These are phyloP conservation scores for Lucifuga dentata DNA, from an alignment of 2,113 vertebrate genomes.

Conservation along the genomic window DNA sequence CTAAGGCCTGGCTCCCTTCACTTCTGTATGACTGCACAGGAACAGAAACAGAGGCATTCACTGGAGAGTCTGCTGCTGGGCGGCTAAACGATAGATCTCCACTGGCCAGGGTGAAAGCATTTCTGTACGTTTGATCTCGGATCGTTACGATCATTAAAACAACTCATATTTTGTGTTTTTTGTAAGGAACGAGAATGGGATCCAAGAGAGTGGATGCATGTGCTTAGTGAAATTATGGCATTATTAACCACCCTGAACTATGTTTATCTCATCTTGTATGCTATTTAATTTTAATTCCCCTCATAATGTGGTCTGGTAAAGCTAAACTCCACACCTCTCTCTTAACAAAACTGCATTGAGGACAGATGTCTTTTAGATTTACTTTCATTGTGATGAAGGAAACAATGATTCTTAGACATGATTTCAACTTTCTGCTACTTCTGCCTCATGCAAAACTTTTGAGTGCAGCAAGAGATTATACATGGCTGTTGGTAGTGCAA, in stretches of 20 bases:
- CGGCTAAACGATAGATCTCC: slow-evolving; percentile 57
- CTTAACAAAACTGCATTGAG: neutral
- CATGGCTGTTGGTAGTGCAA: neutral
- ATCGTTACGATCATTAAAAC: slow-evolving; percentile 3
- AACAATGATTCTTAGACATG: neutral
- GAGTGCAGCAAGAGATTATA: too few relatives aligned
- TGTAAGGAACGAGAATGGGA: too few relatives aligned
- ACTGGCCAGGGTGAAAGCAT: slow-evolving; percentile 15
- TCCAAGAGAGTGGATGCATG: too few relatives aligned
- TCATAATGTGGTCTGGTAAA: too few relatives aligned
- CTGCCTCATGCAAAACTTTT: too few relatives aligned
- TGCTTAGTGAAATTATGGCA: too few relatives aligned
- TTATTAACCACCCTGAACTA: neutral
- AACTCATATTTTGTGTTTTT: neutral
- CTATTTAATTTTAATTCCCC: neutral
- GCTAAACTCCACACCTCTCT: neutral
- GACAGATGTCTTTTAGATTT: neutral
- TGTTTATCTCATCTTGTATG: neutral
- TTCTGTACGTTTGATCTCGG: slow-evolving; percentile 38
- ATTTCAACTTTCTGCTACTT: neutral
- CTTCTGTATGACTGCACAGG: slow-evolving; percentile 79
- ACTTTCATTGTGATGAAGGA: too few relatives aligned
- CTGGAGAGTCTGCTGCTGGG: slow-evolving; percentile 49
- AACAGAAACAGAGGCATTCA: slow-evolving; percentile 77
- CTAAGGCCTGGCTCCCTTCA: slow-evolving; percentile 73